Evolutionary conservation across 2,113 vertebrate genomes (phyloP).

Genomic region (Fulica atra): DNA sequence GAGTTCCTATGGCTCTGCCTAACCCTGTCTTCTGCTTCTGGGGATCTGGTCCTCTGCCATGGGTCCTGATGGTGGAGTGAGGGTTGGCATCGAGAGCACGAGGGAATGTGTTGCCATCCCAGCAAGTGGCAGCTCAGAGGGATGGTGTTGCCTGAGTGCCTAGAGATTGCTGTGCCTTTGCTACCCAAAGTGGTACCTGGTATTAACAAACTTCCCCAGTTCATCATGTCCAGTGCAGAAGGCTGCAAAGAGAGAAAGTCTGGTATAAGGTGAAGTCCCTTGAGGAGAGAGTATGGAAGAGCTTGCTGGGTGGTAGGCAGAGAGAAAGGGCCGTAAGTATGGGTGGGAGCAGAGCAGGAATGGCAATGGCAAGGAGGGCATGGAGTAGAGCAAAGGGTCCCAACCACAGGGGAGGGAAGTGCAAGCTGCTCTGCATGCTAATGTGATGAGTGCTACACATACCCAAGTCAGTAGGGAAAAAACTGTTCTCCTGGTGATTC

Average conservation of each 20-base stretch:
- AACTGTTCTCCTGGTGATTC: not conserved
- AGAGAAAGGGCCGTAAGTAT: not conserved
- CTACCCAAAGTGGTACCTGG: not conserved
- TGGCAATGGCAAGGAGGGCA: not conserved
- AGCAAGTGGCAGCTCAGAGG: not conserved
- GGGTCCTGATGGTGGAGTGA: not conserved
- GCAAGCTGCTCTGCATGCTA: not conserved
- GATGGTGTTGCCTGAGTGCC: not conserved
- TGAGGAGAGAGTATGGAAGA: not conserved
- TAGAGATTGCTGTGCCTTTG: not conserved
- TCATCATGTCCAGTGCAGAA: not conserved
- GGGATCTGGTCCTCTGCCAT: not conserved
- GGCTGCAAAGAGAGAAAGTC: not conserved
- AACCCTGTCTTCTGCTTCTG: not conserved
- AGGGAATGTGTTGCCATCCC: not conserved
- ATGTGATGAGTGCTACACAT: not conserved
- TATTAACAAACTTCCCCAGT: rapidly evolving
- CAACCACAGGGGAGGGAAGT: not conserved
- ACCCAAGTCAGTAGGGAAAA: not conserved
- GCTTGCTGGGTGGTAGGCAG: not conserved
- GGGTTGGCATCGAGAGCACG: rapidly evolving
- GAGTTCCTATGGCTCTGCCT: not conserved
- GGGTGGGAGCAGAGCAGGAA: not conserved
- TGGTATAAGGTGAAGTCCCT: not conserved
- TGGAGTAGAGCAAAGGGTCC: not conserved